A percentile compares a stretch with the other conserved stretches of the same genome.
Conservation (phyloP, 2,797 vertebrate genomes). For the Discoglossus pictus region DNA sequence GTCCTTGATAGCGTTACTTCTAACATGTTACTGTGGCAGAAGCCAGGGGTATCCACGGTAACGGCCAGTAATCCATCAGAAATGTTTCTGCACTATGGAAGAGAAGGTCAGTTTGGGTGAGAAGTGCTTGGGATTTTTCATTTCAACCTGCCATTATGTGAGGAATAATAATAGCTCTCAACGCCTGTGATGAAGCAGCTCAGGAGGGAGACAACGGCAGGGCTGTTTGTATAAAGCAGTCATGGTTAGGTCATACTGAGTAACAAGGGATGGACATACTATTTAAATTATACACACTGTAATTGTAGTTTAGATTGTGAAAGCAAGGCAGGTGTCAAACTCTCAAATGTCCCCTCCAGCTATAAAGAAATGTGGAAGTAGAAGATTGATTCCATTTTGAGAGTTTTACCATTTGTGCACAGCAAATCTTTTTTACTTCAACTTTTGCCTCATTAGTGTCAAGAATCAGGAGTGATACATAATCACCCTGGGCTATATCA, state of each 20-base stretch:
- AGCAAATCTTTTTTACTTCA: too few species aligned
- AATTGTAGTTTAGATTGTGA: background rate
- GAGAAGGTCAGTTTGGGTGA: constrained; percentile 41
- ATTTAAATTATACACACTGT: constrained; percentile 3
- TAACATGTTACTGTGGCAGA: constrained; percentile 33
- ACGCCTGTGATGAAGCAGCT: constrained; percentile 31
- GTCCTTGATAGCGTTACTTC: constrained; percentile 22
- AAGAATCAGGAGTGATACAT: too few species aligned
- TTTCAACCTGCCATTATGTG: constrained; percentile 49
- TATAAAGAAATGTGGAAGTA: too few species aligned
- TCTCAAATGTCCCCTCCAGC: too few species aligned
- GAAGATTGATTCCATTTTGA: too few species aligned
- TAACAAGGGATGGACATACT: constrained; percentile 12
- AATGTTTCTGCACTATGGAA: constrained; percentile 39
- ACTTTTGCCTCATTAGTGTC: too few species aligned
- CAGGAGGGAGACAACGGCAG: constrained; percentile 27
- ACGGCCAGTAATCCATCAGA: constrained; percentile 36
- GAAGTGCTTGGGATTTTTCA: constrained; percentile 56
- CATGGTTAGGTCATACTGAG: constrained; percentile 21
- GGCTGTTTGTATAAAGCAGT: constrained; percentile 22
- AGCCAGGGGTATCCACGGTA: constrained; percentile 29
- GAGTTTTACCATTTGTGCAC: too few species aligned
- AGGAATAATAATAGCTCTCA: constrained; percentile 42
- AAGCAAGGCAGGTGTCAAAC: background rate
- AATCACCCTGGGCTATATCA: too few species aligned